phyloP scores from a whole-genome alignment of 2,888 invertebrate species.

The Tricholauxania praeusta region DNA sequence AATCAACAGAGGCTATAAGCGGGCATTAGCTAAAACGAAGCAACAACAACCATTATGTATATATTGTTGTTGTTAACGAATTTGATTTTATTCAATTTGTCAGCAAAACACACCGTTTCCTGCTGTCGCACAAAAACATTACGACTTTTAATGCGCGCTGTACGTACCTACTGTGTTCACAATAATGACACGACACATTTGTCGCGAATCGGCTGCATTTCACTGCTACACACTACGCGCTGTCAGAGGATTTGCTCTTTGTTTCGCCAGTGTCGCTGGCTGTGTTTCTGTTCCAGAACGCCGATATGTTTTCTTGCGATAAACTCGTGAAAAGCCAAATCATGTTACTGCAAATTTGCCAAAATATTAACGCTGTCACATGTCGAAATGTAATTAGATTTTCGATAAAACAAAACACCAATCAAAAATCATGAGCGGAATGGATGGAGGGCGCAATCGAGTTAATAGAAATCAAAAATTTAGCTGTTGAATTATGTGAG shows the following conservation, averaged over 20 bases:
- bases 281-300: neutral
- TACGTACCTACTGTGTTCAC: conserved; percentile 3
- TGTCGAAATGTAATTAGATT: conserved; percentile 14
- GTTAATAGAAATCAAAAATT: too few species aligned
- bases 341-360: conserved; percentile 32
- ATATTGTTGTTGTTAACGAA: neutral
- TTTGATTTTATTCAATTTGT: neutral
- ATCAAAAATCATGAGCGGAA: neutral
- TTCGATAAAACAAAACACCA: neutral
- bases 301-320: conserved; percentile 31
- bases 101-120: neutral
- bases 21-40: neutral
- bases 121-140: neutral
- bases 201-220: too few species aligned
- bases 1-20: too few species aligned
- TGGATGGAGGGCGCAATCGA: neutral
- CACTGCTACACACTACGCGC: too few species aligned
- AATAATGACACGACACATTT: conserved; percentile 31
- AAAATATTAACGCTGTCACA: neutral
- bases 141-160: too few species aligned
- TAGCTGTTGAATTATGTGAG: too few species aligned
- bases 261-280: neutral
- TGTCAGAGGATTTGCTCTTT: too few species aligned
- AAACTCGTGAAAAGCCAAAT: conserved; percentile 39
- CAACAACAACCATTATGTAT: neutral